These are phyloP conservation scores for Lasioglossum lativentre DNA, from an alignment of 2,888 invertebrate genomes.

Conservation along the genomic window DNA sequence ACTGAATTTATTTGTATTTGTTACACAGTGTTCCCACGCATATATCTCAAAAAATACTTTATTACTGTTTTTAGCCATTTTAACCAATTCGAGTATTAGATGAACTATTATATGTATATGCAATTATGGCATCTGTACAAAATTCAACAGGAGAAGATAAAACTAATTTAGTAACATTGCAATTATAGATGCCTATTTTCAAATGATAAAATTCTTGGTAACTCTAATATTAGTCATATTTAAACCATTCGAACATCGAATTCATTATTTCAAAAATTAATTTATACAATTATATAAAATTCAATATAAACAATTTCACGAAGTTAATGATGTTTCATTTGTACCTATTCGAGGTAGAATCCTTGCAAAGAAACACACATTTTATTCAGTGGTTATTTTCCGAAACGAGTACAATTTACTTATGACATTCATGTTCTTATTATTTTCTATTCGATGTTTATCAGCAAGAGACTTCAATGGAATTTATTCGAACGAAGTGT, in stretches of 20 bases:
- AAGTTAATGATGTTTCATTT: not conserved
- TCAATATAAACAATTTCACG: not conserved
- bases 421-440: not conserved
- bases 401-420: not conserved
- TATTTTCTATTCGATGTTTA: not conserved
- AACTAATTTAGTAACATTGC: not conserved
- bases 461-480: not conserved
- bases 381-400: not conserved
- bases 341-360: not conserved
- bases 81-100: not conserved
- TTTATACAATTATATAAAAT: not conserved
- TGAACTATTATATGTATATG: not conserved
- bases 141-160: not conserved
- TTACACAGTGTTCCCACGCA: not conserved
- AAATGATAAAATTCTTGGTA: too few relatives aligned
- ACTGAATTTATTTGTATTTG: not conserved
- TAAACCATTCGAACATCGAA: not conserved
- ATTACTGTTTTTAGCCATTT: not conserved
- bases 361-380: not conserved
- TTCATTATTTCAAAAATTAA: not conserved
- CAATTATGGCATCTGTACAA: not conserved
- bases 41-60: not conserved
- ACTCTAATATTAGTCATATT: not conserved
- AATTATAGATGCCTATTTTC: too few relatives aligned
- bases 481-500: not conserved